These are phyloP conservation scores for Drosophila maculinotata DNA, from an alignment of 2,888 invertebrate genomes.

Conservation along the genomic window DNA sequence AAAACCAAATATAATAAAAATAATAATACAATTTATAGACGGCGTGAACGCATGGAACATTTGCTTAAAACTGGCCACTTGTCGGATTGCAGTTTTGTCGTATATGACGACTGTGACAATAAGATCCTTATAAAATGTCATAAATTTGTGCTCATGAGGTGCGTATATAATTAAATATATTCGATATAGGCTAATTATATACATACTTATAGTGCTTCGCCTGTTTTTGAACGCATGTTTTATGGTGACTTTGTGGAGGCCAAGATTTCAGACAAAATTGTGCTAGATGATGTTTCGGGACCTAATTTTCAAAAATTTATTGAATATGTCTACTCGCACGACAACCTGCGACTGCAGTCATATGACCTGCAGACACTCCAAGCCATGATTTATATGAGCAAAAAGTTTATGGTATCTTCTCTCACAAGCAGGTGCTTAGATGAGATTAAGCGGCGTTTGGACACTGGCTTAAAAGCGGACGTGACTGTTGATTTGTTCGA, in stretches of 20 bases:
- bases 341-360: constrained; percentile 24
- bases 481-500: constrained; percentile 46
- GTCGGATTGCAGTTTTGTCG: constrained; percentile 57
- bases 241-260: constrained; percentile 55
- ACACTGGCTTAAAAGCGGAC: constrained; percentile 23
- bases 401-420: constrained; percentile 53
- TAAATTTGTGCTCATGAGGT: constrained; percentile 58
- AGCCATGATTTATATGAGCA: constrained; percentile 52
- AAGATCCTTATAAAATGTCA: constrained; percentile 50
- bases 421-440: constrained; percentile 42
- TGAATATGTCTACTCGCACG: constrained; percentile 53
- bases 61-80: constrained; percentile 50
- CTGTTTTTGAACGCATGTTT: constrained; percentile 64
- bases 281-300: constrained; percentile 54
- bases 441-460: constrained; percentile 23
- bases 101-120: constrained; percentile 37
- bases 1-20: too few relatives aligned
- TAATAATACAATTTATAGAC: too few relatives aligned
- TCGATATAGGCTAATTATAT: background rate
- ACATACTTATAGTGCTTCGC: constrained; percentile 35
- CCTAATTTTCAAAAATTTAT: constrained; percentile 50
- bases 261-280: constrained; percentile 46
- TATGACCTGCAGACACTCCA: constrained; percentile 48
- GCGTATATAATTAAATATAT: background rate
- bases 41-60: constrained; percentile 49